Percentiles rank a stretch among this genome's conserved stretches.
phyloP scores from a whole-genome alignment of 2,888 invertebrate species.

The Diaperis boleti region DNA sequence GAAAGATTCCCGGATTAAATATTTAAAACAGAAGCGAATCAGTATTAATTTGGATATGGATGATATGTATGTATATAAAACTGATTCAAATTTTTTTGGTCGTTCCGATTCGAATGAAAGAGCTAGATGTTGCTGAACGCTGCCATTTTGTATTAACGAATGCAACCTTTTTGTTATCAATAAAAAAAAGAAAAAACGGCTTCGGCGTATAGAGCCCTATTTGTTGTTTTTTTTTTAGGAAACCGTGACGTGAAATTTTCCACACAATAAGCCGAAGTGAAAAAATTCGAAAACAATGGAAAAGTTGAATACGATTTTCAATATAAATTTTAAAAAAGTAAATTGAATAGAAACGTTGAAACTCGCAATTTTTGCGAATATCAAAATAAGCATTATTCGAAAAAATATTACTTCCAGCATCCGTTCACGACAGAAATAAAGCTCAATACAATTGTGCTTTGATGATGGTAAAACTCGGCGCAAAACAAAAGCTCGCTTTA shows the following conservation, averaged over 20 bases:
- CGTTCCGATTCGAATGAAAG: no score
- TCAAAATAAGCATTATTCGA: conserved; percentile 42
- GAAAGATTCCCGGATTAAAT: no score
- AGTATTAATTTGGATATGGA: no score
- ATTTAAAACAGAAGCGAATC: no score
- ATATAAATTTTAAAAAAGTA: conserved; percentile 40
- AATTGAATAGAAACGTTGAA: conserved; percentile 37
- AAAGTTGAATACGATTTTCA: conserved; percentile 38
- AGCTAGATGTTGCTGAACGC: no score
- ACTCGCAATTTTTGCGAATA: conserved; percentile 39
- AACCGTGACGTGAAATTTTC: conserved; percentile 32
- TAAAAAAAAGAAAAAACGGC: neutral
- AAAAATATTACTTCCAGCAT: conserved; percentile 42
- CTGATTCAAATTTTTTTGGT: no score
- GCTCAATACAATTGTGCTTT: conserved; percentile 40
- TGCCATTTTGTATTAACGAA: neutral
- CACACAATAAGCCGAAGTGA: conserved; percentile 26
- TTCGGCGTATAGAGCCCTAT: neutral
- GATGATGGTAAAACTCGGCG: conserved; percentile 36
- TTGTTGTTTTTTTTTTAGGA: conserved; percentile 3
- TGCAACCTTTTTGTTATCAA: neutral
- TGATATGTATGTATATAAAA: no score
- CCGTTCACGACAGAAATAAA: conserved; percentile 42
- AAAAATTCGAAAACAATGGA: conserved; percentile 38
- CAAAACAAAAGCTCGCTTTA: conserved; percentile 38